A percentile compares a stretch with the other conserved stretches of the same genome.
Conservation (phyloP, 2,797 vertebrate species). For the Brachyalestes nurse region DNA sequence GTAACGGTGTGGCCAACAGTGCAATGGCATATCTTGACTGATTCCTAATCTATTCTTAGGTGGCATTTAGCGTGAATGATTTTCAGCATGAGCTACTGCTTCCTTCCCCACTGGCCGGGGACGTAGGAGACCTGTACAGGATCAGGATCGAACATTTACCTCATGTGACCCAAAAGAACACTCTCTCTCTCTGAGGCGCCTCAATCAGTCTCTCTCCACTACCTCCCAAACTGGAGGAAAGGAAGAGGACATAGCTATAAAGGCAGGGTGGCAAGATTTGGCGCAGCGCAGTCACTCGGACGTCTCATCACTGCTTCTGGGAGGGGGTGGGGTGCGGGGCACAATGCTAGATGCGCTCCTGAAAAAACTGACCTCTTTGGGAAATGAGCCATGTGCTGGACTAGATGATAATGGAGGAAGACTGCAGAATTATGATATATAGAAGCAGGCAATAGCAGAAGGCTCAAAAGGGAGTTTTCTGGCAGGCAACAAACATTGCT, state of each 20-base stretch:
- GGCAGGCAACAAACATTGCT: not conserved
- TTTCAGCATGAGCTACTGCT: slow-evolving; percentile 70
- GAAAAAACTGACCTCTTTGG: slow-evolving; percentile 55
- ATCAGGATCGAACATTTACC: slow-evolving; percentile 45
- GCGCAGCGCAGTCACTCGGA: slow-evolving; percentile 20
- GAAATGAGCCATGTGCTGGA: slow-evolving; percentile 60
- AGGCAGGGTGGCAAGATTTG: slow-evolving; percentile 2
- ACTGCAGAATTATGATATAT: slow-evolving; percentile 50
- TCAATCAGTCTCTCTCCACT: slow-evolving; percentile 51
- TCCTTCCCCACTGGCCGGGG: slow-evolving; percentile 33
- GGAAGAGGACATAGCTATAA: slow-evolving; percentile 35
- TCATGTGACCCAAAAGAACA: slow-evolving; percentile 25
- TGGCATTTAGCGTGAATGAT: slow-evolving; percentile 83
- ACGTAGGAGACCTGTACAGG: slow-evolving; percentile 16
- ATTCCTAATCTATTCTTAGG: slow-evolving; percentile 83
- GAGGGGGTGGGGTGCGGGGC: slow-evolving; percentile 1
- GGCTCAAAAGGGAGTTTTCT: slow-evolving; percentile 2
- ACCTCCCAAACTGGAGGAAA: not conserved
- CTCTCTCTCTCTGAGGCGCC: slow-evolving; percentile 14
- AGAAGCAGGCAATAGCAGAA: not conserved
- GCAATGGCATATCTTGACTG: slow-evolving; percentile 75
- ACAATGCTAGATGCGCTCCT: slow-evolving; percentile 36
- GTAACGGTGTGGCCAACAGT: slow-evolving; percentile 70
- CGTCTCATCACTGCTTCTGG: slow-evolving; percentile 43
- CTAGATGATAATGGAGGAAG: slow-evolving; percentile 44